phyloP scores from a whole-genome alignment of 53 echinoderm and acorn worm species.

The Glandiceps talaboti region DNA sequence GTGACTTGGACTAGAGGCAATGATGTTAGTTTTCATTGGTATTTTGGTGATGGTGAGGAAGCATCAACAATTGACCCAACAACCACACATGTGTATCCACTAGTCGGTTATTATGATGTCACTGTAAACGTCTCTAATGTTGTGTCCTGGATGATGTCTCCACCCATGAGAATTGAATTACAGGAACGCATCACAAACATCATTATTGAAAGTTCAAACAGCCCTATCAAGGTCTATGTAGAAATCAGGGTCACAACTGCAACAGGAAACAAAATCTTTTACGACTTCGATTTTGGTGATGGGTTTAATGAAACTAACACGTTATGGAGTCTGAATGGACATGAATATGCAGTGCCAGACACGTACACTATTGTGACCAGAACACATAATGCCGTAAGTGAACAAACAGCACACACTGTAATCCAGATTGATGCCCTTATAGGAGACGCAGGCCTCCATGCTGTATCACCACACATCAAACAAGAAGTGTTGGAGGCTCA shows the following conservation, averaged over 20 bases:
- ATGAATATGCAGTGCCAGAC: conserved; percentile 24
- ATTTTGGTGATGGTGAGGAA: conserved; percentile 39
- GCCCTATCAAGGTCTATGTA: conserved; percentile 31
- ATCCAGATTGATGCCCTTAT: conserved; percentile 60
- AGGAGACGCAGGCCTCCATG: conserved; percentile 11
- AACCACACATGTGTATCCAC: conserved; percentile 25
- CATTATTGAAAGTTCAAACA: conserved; percentile 15
- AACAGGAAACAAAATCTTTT: conserved; percentile 59
- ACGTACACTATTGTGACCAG: conserved; percentile 30
- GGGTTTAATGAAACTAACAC: conserved; percentile 11
- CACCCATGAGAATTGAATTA: conserved; percentile 29
- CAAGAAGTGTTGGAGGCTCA: conserved; percentile 16
- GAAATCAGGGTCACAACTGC: conserved; percentile 14
- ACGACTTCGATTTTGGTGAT: conserved; percentile 51
- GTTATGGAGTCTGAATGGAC: conserved; percentile 8
- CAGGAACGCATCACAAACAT: conserved; percentile 55
- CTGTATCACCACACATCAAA: not conserved
- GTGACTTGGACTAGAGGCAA: conserved; percentile 64
- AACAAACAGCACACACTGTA: conserved; percentile 11
- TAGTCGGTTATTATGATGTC: conserved; percentile 33
- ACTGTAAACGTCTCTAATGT: conserved; percentile 61
- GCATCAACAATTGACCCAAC: conserved; percentile 18
- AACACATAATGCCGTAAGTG: conserved; percentile 47
- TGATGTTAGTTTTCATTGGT: conserved; percentile 63
- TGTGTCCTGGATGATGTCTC: conserved; percentile 66